Evolutionary conservation across 2,113 vertebrate species (phyloP).

Genomic region (Tichodroma muraria): DNA sequence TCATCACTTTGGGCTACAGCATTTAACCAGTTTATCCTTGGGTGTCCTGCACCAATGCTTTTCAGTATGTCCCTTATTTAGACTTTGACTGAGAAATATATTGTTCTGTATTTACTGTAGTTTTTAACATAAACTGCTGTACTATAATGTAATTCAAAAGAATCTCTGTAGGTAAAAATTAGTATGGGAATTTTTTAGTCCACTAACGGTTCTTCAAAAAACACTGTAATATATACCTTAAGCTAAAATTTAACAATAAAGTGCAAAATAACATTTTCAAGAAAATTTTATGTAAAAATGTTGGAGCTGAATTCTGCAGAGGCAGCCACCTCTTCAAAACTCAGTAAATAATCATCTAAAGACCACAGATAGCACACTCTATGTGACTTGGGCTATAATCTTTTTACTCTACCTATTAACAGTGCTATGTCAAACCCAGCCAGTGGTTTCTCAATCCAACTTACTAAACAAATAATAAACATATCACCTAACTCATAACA

Average conservation of each 20-base stretch:
- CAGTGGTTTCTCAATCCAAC: neutral
- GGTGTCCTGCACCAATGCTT: neutral
- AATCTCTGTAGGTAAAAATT: neutral
- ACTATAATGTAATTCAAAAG: neutral
- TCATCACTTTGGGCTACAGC: neutral
- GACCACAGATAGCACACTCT: neutral
- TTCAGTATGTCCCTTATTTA: neutral
- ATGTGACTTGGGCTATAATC: neutral
- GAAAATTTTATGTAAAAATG: neutral
- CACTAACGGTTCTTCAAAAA: neutral
- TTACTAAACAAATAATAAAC: neutral
- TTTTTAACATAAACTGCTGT: neutral
- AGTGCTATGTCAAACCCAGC: neutral
- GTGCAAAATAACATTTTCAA: neutral
- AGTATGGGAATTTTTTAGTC: neutral
- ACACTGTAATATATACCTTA: neutral
- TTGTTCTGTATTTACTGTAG: neutral
- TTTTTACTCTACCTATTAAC: neutral
- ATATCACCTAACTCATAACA: neutral
- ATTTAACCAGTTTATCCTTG: neutral
- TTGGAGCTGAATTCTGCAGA: neutral
- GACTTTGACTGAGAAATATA: neutral
- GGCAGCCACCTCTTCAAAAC: neutral
- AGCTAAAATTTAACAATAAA: neutral
- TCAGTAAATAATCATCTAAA: neutral